Evolutionary conservation across 2,113 vertebrate genomes (phyloP), one percentile per base, ranked within the genome.

Genomic region (Eptesicus fuscus): DNA sequence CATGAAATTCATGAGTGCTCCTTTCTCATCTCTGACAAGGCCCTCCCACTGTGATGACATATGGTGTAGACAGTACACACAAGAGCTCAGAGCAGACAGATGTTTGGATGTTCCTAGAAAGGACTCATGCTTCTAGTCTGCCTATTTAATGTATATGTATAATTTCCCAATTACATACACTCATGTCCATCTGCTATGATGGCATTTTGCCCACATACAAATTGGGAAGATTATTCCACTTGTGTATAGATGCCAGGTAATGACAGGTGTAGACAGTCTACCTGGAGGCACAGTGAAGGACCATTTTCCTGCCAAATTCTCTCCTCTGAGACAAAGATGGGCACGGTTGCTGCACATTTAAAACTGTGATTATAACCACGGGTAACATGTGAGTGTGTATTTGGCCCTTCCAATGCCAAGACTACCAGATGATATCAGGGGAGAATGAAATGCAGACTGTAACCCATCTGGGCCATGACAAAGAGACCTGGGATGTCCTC

Each of bases 241-340:
- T 88, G 63, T 86, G 47, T 90, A 95, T 77, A 95, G 92, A 82
- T 97, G 97, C 97, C 98, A 98, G 97, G 90, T 96, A 97, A 97
- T 96, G 96, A 97, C 96, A 86, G 95, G 94, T 98, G 97, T 98
- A 97, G 97, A 97, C 30, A 93, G 97, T 94, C 67, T 98, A 95
- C 93, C 95, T 95, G 87, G 92, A 89, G 94, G 92, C 67, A 82
- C 79, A 91, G 77, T 76, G 86, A 97, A 95, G 42, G 79, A 96
- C 53, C 59, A 70, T 37, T 78, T 95, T 95, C 77, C 96, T 98
- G 97, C 96, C 97, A 97, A 88, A 94, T 95, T 73, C 42, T 40
- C 11, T 97, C 94, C 44, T 97, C 51, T 2, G 2, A 83, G 84
- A 79, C 56, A 90, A 47, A 35, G 44, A 6, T 40, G 79, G 11